Evolutionary conservation across 1,140 invertebrate genomes (phyloP).

Genomic region (Aphaenogaster floridana): DNA sequence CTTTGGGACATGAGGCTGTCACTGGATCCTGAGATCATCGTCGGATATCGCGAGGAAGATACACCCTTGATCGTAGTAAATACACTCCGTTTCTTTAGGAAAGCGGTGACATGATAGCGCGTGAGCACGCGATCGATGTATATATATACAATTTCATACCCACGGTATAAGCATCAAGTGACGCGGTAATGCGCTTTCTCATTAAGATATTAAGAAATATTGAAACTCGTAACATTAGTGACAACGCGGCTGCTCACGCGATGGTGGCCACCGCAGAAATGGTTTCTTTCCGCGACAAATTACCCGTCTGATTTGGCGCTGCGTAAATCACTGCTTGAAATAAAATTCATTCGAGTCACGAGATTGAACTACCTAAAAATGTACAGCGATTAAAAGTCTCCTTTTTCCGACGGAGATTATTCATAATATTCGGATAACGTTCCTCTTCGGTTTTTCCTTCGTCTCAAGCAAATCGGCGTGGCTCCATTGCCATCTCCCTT

Average conservation of each 20-base stretch:
- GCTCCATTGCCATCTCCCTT: neutral
- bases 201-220: constrained; percentile 78
- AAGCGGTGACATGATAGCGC: constrained; percentile 65
- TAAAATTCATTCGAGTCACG: neutral
- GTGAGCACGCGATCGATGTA: constrained; percentile 72
- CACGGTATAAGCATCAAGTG: constrained; percentile 40
- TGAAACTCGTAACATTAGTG: constrained; percentile 73
- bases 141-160: constrained; percentile 57
- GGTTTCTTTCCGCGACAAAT: constrained; percentile 32
- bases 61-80: constrained; percentile 3
- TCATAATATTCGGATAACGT: neutral
- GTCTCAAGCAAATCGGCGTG: neutral
- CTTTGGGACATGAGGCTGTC: constrained; percentile 24
- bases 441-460: neutral
- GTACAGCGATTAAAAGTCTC: neutral
- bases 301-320: constrained; percentile 35
- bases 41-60: constrained; percentile 44
- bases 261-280: constrained; percentile 50
- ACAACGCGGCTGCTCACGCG: constrained; percentile 63
- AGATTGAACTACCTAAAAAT: neutral
- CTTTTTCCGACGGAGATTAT: neutral
- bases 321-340: constrained; percentile 29
- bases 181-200: constrained; percentile 71
- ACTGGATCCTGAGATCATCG: constrained; percentile 48
- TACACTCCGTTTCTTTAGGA: constrained; percentile 36